Evolutionary conservation across 2,113 vertebrate genomes (phyloP), one percentile per base, ranked within the genome.

Genomic region (Anser brachyrhynchus): DNA sequence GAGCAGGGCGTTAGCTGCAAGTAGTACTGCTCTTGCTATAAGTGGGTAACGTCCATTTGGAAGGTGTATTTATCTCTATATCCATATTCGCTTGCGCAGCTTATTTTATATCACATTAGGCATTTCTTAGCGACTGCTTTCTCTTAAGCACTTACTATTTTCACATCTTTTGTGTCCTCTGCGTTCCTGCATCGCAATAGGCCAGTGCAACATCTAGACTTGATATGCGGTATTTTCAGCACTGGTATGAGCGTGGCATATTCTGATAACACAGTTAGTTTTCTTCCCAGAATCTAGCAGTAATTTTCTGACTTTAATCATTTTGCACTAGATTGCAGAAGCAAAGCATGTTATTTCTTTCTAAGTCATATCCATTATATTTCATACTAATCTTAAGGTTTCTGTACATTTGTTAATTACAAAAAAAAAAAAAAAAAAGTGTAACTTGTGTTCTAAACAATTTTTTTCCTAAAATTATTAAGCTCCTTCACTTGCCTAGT

Each of bases 51-150:
- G 1, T 4, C 39, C 44, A 1, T 10, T 28, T 29, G 5, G 1
- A 25, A 78, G 73, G 81, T 39, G 1, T 25, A 31, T 52, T 43
- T 52, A 4, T 54, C n/a, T 18, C 71, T 8, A 0, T 1, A 4
- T 2, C 13, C 51, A 0, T 33, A 3, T 49, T 62, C n/a, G 15
- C 39, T 28, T 15, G 0, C 19, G 3, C 17, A 2, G 10, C 6
- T 49, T 23, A 1, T 62, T 70, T 62, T 3, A 5, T 46, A 4
- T 5, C 16, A 0, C 9, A 31, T 28, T 52, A 58, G 22, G 44
- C 16, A 66, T 46, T 26, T 35, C 3, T 26, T 54, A 54, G 39
- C 3, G n/a, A 7, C 16, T 12, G 13, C 35, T 79, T 76, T 31
- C 49, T 66, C 15, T 9, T 58, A 39, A 71, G 33, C 19, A 0